Percentiles rank a stretch among this genome's conserved stretches.
Evolutionary conservation across 2,113 vertebrate species (phyloP).

Genomic region (Opisthocomus hoazin): DNA sequence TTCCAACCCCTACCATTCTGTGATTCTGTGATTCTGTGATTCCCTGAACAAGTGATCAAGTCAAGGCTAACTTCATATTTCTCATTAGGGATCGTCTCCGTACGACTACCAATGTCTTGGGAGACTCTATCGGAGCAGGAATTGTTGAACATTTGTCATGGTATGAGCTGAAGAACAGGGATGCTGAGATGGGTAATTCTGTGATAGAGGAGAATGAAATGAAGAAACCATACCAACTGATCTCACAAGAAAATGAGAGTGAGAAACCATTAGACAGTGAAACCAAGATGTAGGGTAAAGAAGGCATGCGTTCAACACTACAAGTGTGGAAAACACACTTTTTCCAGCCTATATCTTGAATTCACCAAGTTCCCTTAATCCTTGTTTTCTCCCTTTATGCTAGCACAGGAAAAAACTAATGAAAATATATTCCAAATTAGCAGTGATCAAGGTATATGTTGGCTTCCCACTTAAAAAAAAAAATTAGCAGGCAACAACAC

Average conservation of each 20-base stretch:
- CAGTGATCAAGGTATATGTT: slow-evolving; percentile 1
- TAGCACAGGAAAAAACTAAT: slow-evolving; percentile 40
- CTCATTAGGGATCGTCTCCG: slow-evolving; percentile 87
- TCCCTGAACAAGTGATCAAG: background rate
- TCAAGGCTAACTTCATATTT: background rate
- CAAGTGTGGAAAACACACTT: slow-evolving; percentile 6
- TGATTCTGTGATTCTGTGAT: too few relatives aligned
- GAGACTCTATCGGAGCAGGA: slow-evolving; percentile 93
- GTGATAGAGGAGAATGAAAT: slow-evolving; percentile 90
- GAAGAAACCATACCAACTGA: slow-evolving; percentile 89
- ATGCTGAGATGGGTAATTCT: slow-evolving; percentile 85
- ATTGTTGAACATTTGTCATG: slow-evolving; percentile 93
- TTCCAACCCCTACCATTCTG: too few relatives aligned
- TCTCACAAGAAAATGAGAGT: slow-evolving; percentile 83
- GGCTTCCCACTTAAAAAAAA: slow-evolving; percentile 37
- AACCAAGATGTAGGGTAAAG: slow-evolving; percentile 87
- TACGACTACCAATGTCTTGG: slow-evolving; percentile 92
- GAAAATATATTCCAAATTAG: slow-evolving; percentile 45
- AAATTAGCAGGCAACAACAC: slow-evolving; percentile 16
- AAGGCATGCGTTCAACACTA: background rate
- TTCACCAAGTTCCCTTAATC: slow-evolving; percentile 12
- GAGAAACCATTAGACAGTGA: slow-evolving; percentile 82
- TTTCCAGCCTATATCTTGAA: background rate
- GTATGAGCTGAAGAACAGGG: slow-evolving; percentile 83
- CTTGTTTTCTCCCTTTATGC: slow-evolving; percentile 5